Base-by-base conservation (phyloP, 2,888 invertebrate species). In the Troides aeacus region DNA sequence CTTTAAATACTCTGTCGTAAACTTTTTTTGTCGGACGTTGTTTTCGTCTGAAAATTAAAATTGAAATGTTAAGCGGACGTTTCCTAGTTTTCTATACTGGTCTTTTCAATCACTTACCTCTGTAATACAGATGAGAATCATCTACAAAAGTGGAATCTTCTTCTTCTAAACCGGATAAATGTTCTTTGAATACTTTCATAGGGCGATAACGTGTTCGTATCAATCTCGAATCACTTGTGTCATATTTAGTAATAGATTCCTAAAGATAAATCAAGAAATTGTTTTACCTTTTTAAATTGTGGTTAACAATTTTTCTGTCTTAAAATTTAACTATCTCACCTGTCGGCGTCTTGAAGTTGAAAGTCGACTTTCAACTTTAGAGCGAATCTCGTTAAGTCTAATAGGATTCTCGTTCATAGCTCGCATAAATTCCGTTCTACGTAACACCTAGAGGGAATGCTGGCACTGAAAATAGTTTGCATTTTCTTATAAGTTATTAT, bases 151-250 rank as follows among this genome's bases (percentile, higher is more conserved):
- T 88, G 0, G 90, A 84, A 72, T 92, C 88, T 66, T 91, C 90
- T 66, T 88, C 87, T 73, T 88, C 86, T 21, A 85, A 78, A 30
- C 87, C 90, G 15, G 84, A 80, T 75, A 92, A 84, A 78, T 86
- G 83, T 77, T 91, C 88, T 81, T 92, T 92, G 65, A 92, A 84
- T 64, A 90, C 83, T 81, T 90, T 91, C 90, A 92, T 90, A 65
- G 92, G 90, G 74, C 92, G 83, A 75, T 92, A 92, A 62, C 88
- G 86, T 69, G 90, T 91, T 70, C 90, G 86, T 76, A 92, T 85
- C 76, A 91, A 80, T 75, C 92, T 84, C 61, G 87, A 90, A 81
- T 92, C 91, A 67, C 81, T 83, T 77, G 81, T 84, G 76, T 92
- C 91, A 76, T 91, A 87, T 72, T 81, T 82, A 73, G 78, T 81